A percentile compares a stretch with the other conserved stretches of the same genome.
These are phyloP conservation scores for Lycaon pictus DNA, from an alignment of 2,113 vertebrate species.

Conservation along the genomic window DNA sequence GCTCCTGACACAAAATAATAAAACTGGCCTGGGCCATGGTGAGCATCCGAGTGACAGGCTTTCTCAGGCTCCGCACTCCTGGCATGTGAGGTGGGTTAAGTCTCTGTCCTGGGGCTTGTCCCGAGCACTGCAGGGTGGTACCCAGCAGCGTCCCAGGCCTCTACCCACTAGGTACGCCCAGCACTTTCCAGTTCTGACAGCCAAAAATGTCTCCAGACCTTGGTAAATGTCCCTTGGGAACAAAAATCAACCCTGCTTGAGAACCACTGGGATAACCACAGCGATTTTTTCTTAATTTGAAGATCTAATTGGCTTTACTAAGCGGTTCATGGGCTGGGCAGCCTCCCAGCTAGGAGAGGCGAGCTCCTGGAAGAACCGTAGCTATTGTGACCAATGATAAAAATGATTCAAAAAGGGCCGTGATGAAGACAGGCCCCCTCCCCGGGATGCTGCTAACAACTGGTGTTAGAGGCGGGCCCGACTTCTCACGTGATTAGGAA, in stretches of 20 bases:
- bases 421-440: neutral
- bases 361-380: neutral
- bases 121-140: rapidly evolving
- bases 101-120: neutral
- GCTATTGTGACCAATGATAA: neutral
- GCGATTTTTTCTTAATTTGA: neutral
- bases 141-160: too few species aligned
- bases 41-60: rapidly evolving
- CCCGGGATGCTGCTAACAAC: neutral
- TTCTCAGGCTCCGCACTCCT: neutral
- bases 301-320: neutral
- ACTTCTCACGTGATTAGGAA: neutral
- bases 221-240: neutral
- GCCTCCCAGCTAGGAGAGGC: neutral
- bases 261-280: neutral
- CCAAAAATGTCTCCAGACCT: neutral
- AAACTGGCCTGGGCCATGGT: rapidly evolving
- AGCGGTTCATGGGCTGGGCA: neutral
- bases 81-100: rapidly evolving
- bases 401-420: neutral
- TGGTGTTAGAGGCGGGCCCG: neutral
- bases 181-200: neutral
- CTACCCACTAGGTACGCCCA: neutral
- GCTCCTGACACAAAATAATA: neutral
- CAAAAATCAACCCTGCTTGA: neutral